Base-by-base conservation (phyloP, 2,888 invertebrate species). In the Leptopilina myrica region DNA sequence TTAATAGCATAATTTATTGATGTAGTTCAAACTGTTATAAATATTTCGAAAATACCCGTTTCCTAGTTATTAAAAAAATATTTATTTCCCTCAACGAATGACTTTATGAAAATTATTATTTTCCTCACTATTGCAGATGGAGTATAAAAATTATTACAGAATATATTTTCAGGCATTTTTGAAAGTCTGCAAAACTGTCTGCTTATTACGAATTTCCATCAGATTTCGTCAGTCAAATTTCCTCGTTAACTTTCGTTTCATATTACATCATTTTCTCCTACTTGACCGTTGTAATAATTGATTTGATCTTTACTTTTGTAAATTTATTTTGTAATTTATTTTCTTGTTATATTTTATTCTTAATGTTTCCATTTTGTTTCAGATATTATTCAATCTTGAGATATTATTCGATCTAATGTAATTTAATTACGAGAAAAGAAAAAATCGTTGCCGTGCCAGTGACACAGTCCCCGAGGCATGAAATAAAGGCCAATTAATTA, bases 401-500 rank as follows among this genome's bases (percentile, higher is more conserved):
- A n/a, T n/a, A n/a, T n/a, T n/a, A n/a, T n/a, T n/a, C 11, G 33
- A 33, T 69, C 20, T 7, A 62, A 62, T 33, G 64, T n/a, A 11
- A 26, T 59, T 64, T 6, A n/a, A 40, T 62, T 46, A 46, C 7
- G 8, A 8, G 43, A 49, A 59, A 59, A 43, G 59, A 15, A 62
- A 73, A 77, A 59, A 73, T 65, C 73, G 20, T 62, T 20, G n/a
- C 59, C 5, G 65, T 79, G 33, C 33, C 33, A 20, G 65, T 77
- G 85, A 84, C 84, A 83, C 64, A 80, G 77, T 81, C 81, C 86
- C 83, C 43, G 82, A 84, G 86, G 86, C 83, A 78, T 9, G 33
- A 12, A 33, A 77, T 77, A 76, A 78, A 82, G 53, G 78, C 76
- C 33, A 62, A 78, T 83, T 84, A 77, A 80, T 79, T 53, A 64